Evolutionary conservation across 2,113 vertebrate species (phyloP), one percentile per base, ranked within the genome.

Genomic region (Thalassoma bifasciatum): DNA sequence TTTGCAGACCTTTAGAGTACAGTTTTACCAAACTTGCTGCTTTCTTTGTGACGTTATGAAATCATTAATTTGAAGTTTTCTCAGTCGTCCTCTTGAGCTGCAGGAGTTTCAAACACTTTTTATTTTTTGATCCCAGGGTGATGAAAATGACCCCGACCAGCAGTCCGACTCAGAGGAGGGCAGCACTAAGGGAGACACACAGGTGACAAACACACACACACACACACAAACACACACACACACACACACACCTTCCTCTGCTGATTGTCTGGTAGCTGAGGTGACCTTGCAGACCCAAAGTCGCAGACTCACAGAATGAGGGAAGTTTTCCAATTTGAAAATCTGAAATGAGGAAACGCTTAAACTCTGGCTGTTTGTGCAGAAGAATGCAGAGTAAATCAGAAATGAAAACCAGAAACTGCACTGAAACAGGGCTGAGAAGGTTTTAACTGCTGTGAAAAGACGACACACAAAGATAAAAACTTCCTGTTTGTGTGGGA

Each of bases 101-200:
- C n/a, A n/a, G n/a, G n/a, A n/a, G n/a, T n/a, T n/a, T n/a, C n/a
- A n/a, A n/a, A n/a, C n/a, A n/a, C n/a, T n/a, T 42, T 12, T 44
- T 21, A 24, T 46, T 64, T 36, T 67, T 36, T 12, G 2, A 61
- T 42, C 88, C 49, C 82, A 99, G 98, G 97, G 97, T 74, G 97
- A 98, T 89, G 97, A 98, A 93, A 97, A 98, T 75, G 97, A 99
- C 42, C 96, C 95, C 30, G 98, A 98, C 10, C 97, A 97, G 26
- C 96, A 93, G 0, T 98, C 96, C 0, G 98, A 99, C 90, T 95
- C 96, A 7, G 98, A 99, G 89, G 97, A 97, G 40, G 94, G 96
- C 86, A 95, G 95, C 90, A 96, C 92, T 92, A 98, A 95, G 86
- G 96, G 93, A 82, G 97, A 98, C 79, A 87, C 90, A 70, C 96